Evolutionary conservation across 2,113 vertebrate species (phyloP), one percentile per base, ranked within the genome.

Genomic region (Charadrius vociferus): DNA sequence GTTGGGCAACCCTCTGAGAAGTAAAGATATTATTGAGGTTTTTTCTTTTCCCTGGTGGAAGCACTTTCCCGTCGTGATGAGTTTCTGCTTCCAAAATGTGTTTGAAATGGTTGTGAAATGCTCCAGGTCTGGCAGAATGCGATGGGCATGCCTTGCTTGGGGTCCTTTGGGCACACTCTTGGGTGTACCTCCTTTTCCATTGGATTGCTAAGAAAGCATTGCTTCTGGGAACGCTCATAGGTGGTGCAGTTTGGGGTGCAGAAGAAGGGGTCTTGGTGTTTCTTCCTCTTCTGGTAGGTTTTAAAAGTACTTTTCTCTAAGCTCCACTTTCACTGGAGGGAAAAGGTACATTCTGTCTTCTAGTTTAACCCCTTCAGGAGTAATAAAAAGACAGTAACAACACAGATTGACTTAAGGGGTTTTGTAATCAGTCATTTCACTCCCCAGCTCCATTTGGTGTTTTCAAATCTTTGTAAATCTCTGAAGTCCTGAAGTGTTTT

Each of bases 181-280:
- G 1, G 23, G 12, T 75, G 34, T 88, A 83, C 10, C 47, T 81
- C 10, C 14, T 78, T 30, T 41, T 37, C 47, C 0, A 0, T 14
- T 74, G 55, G 9, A 11, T 78, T 1, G 1, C 24, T 59, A 7
- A 55, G 39, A 61, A 72, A 73, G 27, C 18, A 7, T 21, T 58
- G 45, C 29, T 73, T 83, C 50, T 83, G 72, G 47, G n/a, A 59
- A 10, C 1, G 3, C 34, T 80, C 18, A 34, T 53, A 16, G 8
- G 27, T 58, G 55, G 37, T 53, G 37, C 21, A 66, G 16, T 30
- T 81, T 62, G 32, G 61, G 15, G 13, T 53, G 17, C 24, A 41
- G 58, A 70, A 75, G 32, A 66, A 61, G 17, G 10, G 8, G 5
- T 62, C n/a, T 74, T 84, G 26, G 37, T 81, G 16, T 53, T 93